Conservation (phyloP, 1,140 invertebrate species). For the Bicyclus anynana region DNA sequence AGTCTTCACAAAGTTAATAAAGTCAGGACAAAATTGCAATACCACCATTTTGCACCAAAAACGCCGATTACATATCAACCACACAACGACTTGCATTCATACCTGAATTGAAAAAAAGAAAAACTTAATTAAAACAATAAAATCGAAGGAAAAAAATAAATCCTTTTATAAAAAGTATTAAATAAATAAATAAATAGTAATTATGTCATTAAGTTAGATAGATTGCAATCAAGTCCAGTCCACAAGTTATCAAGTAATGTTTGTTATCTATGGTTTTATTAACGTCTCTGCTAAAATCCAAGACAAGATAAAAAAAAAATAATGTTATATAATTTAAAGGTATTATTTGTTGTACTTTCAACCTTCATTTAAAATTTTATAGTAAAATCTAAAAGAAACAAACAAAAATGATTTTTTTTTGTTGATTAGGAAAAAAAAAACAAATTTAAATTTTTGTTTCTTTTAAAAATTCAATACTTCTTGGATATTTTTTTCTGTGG, state of each 20-base stretch:
- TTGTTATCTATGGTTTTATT: not conserved
- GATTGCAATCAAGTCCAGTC: conserved; percentile 53
- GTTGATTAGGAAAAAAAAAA: no score
- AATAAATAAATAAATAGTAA: conserved; percentile 17
- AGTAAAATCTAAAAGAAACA: no score
- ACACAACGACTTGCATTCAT: conserved; percentile 71
- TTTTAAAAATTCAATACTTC: no score
- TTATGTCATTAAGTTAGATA: not conserved
- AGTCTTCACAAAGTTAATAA: conserved; percentile 9
- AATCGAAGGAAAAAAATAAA: conserved; percentile 27
- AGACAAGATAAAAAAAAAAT: not conserved
- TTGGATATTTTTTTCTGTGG: no score
- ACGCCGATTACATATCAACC: conserved; percentile 48
- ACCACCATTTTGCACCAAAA: conserved; percentile 40
- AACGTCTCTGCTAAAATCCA: not conserved
- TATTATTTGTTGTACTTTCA: no score
- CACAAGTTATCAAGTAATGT: conserved; percentile 1
- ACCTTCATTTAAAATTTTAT: no score
- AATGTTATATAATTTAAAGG: no score
- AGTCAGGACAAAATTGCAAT: conserved; percentile 58
- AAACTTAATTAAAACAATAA: conserved; percentile 40
- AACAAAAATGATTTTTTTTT: no score
- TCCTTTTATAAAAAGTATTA: conserved; percentile 20
- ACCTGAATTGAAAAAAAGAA: conserved; percentile 56
- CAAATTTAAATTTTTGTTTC: no score